phyloP scores from a whole-genome alignment of 2,888 invertebrate genomes.

The Flexamia atlantica region DNA sequence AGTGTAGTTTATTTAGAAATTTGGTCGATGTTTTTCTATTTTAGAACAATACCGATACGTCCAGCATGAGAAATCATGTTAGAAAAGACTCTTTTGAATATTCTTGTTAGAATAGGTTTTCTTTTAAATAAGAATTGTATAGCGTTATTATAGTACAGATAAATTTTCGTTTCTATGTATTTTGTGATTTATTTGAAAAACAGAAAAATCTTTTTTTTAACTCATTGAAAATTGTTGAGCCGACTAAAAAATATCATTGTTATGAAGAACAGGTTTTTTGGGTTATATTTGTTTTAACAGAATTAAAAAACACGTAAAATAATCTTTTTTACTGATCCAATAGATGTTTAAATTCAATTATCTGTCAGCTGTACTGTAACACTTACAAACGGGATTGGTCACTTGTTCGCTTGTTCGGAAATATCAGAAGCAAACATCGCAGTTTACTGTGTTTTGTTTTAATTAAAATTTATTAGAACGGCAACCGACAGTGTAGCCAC shows the following conservation, averaged over 20 bases:
- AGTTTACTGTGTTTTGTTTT: conserved; percentile 38
- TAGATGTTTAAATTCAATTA: too few relatives aligned
- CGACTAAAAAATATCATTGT: too few relatives aligned
- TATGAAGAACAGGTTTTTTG: too few relatives aligned
- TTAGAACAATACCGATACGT: conserved; percentile 25
- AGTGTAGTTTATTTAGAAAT: conserved; percentile 45
- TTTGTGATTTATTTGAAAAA: too few relatives aligned
- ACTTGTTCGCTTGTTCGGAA: not conserved
- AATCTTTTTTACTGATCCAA: too few relatives aligned
- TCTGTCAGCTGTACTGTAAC: not conserved
- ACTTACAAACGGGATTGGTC: not conserved
- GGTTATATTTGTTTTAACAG: too few relatives aligned
- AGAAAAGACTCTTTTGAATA: conserved; percentile 40
- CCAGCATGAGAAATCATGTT: conserved; percentile 56
- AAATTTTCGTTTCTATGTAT: too few relatives aligned
- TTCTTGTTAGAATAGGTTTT: conserved; percentile 45
- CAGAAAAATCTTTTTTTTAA: too few relatives aligned
- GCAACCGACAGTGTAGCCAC: conserved; percentile 25
- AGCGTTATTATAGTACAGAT: too few relatives aligned
- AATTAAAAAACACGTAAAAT: too few relatives aligned
- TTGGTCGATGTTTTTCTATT: conserved; percentile 26
- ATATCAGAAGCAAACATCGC: conserved; percentile 3
- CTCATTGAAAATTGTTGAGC: too few relatives aligned
- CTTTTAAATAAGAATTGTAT: not conserved
- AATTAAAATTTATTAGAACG: conserved; percentile 48